A percentile compares a stretch with the other conserved stretches of the same genome.
Conservation (phyloP, 2,797 vertebrate genomes). For the Rhincodon typus region DNA sequence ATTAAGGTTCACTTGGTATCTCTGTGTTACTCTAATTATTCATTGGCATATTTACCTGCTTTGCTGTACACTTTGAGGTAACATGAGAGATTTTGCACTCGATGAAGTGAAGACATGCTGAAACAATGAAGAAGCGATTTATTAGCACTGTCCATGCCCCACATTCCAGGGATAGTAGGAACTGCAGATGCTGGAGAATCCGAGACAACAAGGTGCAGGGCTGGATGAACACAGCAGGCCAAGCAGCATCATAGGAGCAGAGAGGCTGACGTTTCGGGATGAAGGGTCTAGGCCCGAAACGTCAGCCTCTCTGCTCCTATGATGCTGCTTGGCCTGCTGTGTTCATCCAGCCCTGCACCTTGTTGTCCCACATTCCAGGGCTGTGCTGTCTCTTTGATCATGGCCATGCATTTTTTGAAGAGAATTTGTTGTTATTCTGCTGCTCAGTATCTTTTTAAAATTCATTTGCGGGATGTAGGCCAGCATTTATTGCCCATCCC, state of each 20-base stretch:
- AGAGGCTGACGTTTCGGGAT: too few relatives aligned
- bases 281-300: too few relatives aligned
- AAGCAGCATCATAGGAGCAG: too few relatives aligned
- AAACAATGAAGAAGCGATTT: neutral
- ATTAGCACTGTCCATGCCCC: neutral
- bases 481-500: too few relatives aligned
- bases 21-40: neutral
- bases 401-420: neutral
- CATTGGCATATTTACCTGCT: neutral
- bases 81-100: neutral
- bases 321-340: too few relatives aligned
- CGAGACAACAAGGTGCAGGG: too few relatives aligned
- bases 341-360: too few relatives aligned
- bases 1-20: neutral
- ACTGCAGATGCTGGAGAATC: too few relatives aligned
- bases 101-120: neutral
- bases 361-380: neutral
- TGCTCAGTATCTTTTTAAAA: slow-evolving; percentile 42
- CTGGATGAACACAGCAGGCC: too few relatives aligned
- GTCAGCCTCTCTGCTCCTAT: too few relatives aligned
- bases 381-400: slow-evolving; percentile 9
- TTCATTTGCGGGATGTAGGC: too few relatives aligned
- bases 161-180: too few relatives aligned
- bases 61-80: neutral
- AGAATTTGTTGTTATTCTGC: slow-evolving; percentile 40